Evolutionary conservation across 92 coral and sea anemone genomes (phyloP).

Genomic region (Zoanthus gigantus): DNA sequence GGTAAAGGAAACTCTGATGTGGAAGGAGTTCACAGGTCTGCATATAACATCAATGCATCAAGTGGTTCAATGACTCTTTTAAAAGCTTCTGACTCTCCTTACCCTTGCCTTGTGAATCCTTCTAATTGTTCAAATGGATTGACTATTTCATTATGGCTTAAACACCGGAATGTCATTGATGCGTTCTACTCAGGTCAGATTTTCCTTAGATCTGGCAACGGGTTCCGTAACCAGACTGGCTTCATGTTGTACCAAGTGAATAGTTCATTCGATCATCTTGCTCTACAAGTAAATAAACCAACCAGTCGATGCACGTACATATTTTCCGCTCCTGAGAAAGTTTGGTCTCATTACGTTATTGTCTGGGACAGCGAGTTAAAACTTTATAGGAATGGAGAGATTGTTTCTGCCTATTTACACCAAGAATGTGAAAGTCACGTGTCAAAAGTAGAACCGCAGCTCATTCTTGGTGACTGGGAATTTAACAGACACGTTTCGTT

Average conservation of each 20-base stretch:
- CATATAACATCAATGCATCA: background rate
- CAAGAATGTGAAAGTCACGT: background rate
- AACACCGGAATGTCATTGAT: slow-evolving; percentile 13
- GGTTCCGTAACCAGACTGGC: background rate
- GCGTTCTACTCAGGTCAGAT: background rate
- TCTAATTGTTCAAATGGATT: background rate
- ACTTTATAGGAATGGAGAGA: slow-evolving; percentile 20
- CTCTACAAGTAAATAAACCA: background rate
- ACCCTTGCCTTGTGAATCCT: slow-evolving; percentile 10
- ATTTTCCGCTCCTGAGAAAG: slow-evolving; percentile 1
- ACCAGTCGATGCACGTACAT: background rate
- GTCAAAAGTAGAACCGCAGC: slow-evolving; percentile 12
- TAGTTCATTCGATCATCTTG: background rate
- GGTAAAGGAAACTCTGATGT: slow-evolving; percentile 1
- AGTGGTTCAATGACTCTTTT: slow-evolving; percentile 18
- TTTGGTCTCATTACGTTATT: slow-evolving; percentile 5
- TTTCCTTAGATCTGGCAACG: background rate
- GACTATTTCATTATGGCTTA: slow-evolving; percentile 4
- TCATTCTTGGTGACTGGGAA: slow-evolving; percentile 17
- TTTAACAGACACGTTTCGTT: slow-evolving; percentile 4
- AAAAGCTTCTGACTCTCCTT: background rate
- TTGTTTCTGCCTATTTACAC: background rate
- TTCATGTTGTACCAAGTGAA: background rate
- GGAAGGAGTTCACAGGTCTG: slow-evolving; percentile 13
- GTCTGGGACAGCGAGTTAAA: background rate